Percentiles rank a stretch among this genome's conserved stretches.
These are phyloP conservation scores for Lathronympha strigana DNA, from an alignment of 2,888 invertebrate species.

Conservation along the genomic window DNA sequence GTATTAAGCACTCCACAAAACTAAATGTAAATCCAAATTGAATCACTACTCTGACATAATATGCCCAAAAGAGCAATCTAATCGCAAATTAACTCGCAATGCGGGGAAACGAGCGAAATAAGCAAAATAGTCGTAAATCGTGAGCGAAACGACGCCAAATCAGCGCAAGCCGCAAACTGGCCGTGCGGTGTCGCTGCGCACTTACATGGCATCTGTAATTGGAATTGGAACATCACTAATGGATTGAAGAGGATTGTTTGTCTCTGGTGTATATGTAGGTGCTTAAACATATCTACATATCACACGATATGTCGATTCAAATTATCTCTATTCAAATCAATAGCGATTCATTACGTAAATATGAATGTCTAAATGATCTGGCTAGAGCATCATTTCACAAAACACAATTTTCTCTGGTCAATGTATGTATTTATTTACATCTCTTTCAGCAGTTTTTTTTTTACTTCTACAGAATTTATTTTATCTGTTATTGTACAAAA, in stretches of 20 bases:
- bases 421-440: too few relatives aligned
- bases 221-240: constrained; percentile 46
- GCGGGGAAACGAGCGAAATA: constrained; percentile 24
- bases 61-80: constrained; percentile 33
- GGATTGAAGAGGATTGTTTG: constrained; percentile 45
- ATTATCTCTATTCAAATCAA: too few relatives aligned
- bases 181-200: constrained; percentile 36
- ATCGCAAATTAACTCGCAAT: constrained; percentile 32
- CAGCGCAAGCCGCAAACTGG: constrained; percentile 39
- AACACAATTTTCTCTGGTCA: too few relatives aligned
- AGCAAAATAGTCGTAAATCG: constrained; percentile 46
- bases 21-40: constrained; percentile 18
- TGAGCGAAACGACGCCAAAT: constrained; percentile 47
- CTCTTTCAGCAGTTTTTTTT: too few relatives aligned
- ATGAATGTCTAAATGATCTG: too few relatives aligned
- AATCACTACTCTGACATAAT: constrained; percentile 32
- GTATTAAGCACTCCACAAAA: neutral
- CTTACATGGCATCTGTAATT: constrained; percentile 54
- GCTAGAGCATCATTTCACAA: too few relatives aligned
- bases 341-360: too few relatives aligned
- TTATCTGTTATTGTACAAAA: neutral
- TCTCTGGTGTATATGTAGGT: constrained; percentile 14
- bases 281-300: neutral
- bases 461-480: neutral
- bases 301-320: too few relatives aligned